These are phyloP conservation scores for Argyrosomus japonicus DNA, from an alignment of 2,113 vertebrate genomes.

Conservation along the genomic window DNA sequence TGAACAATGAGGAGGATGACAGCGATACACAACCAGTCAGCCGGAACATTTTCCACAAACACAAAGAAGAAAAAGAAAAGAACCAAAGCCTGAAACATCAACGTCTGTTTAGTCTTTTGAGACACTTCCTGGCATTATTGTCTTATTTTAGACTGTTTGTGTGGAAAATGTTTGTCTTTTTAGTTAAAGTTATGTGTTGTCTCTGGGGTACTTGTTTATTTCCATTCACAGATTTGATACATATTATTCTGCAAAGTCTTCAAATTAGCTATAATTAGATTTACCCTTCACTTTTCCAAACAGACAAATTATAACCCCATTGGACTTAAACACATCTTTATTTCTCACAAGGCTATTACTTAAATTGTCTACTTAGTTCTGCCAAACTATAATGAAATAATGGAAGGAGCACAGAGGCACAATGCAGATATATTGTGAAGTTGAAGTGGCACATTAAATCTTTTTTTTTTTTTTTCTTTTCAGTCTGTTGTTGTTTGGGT, in stretches of 20 bases:
- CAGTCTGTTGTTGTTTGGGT: slow-evolving; percentile 30
- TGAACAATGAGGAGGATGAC: slow-evolving; percentile 20
- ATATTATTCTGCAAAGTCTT: slow-evolving; percentile 6
- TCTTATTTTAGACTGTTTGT: not conserved
- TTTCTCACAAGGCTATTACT: not conserved
- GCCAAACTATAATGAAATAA: not conserved
- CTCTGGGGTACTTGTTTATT: not conserved
- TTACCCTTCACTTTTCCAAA: not conserved
- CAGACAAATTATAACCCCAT: not conserved
- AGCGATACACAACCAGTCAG: not conserved
- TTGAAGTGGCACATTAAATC: not conserved
- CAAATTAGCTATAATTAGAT: not conserved
- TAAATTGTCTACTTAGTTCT: not conserved
- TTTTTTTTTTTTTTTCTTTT: not conserved
- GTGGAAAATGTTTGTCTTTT: not conserved
- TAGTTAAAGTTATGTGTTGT: not conserved
- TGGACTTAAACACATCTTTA: not conserved
- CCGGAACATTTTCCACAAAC: slow-evolving; percentile 14
- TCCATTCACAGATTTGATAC: not conserved
- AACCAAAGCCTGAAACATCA: not conserved
- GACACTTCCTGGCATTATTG: slow-evolving; percentile 12
- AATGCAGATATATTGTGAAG: not conserved
- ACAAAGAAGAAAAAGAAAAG: not conserved
- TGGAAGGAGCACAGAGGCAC: not conserved
- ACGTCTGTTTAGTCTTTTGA: not conserved